A percentile compares a stretch with the other conserved stretches of the same genome.
Conservation (phyloP, 2,113 vertebrate genomes). For the Atrichornis clamosus region DNA sequence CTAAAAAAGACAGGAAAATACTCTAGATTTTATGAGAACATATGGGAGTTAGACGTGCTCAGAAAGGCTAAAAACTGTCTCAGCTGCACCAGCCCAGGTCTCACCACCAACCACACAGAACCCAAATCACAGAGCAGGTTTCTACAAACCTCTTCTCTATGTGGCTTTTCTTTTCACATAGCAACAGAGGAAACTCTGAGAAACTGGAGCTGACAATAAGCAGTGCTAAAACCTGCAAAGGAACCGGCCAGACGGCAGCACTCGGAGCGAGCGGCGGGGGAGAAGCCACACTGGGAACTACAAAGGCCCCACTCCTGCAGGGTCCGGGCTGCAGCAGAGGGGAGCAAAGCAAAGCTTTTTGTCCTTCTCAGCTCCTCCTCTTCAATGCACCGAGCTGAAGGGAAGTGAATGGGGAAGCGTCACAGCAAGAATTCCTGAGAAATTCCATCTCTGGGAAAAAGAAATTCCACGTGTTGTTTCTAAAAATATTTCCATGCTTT, state of each 20-base stretch:
- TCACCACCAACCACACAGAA: not conserved
- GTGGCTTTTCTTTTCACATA: not conserved
- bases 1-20: not conserved
- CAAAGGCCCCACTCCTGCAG: not conserved
- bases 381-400: not conserved
- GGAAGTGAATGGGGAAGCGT: not conserved
- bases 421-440: constrained; percentile 22
- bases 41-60: not conserved
- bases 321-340: not conserved
- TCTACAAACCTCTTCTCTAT: not conserved
- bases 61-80: not conserved
- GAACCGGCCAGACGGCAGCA: not conserved
- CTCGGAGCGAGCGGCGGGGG: fast-evolving
- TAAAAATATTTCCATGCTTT: not conserved
- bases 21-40: not conserved
- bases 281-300: constrained; percentile 22
- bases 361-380: constrained; percentile 3
- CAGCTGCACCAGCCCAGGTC: not conserved
- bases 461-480: not conserved
- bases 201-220: not conserved
- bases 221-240: not conserved
- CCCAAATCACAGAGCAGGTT: not conserved
- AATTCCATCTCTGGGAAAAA: not conserved
- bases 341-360: constrained; percentile 22
- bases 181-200: not conserved